phyloP scores from a whole-genome alignment of 2,113 vertebrate species.

The Sakesphorus luctuosus region DNA sequence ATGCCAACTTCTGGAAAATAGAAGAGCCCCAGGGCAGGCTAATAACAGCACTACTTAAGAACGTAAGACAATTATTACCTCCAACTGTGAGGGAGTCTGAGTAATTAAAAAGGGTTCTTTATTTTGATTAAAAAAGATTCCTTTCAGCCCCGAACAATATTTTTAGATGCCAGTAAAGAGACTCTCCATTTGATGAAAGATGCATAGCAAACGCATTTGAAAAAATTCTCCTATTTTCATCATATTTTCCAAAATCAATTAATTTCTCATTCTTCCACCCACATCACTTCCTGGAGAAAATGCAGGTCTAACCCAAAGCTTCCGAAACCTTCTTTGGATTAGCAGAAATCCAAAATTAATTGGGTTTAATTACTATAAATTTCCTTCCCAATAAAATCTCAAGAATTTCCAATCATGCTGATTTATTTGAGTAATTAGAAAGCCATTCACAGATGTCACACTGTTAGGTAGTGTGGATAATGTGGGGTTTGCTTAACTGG shows the following conservation, averaged over 20 bases:
- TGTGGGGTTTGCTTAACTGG: conserved; percentile 61
- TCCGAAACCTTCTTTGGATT: conserved; percentile 66
- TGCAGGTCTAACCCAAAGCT: conserved; percentile 32
- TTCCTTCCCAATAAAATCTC: conserved; percentile 85
- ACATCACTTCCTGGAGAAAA: conserved; percentile 45
- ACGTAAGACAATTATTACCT: conserved; percentile 80
- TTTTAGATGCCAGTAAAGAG: conserved; percentile 75
- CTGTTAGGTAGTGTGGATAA: conserved; percentile 75
- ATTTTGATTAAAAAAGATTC: conserved; percentile 85
- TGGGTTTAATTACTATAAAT: conserved; percentile 85
- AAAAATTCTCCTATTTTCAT: conserved; percentile 19
- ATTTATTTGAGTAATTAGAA: conserved; percentile 86
- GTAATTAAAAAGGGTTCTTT: conserved; percentile 85
- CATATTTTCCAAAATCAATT: conserved; percentile 55
- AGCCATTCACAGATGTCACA: conserved; percentile 83
- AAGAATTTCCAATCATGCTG: conserved; percentile 86
- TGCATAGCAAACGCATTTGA: not conserved
- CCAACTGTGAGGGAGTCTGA: conserved; percentile 83
- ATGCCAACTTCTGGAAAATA: conserved; percentile 77
- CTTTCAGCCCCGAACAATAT: conserved; percentile 76
- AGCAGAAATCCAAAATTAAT: conserved; percentile 83
- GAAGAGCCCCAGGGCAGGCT: conserved; percentile 81
- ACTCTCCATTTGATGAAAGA: conserved; percentile 29
- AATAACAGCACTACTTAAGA: conserved; percentile 83
- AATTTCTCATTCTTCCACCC: conserved; percentile 52